A percentile compares a stretch with the other conserved stretches of the same genome.
These are phyloP conservation scores for Coptotermes formosanus DNA, from an alignment of 1,140 invertebrate species.

Conservation along the genomic window DNA sequence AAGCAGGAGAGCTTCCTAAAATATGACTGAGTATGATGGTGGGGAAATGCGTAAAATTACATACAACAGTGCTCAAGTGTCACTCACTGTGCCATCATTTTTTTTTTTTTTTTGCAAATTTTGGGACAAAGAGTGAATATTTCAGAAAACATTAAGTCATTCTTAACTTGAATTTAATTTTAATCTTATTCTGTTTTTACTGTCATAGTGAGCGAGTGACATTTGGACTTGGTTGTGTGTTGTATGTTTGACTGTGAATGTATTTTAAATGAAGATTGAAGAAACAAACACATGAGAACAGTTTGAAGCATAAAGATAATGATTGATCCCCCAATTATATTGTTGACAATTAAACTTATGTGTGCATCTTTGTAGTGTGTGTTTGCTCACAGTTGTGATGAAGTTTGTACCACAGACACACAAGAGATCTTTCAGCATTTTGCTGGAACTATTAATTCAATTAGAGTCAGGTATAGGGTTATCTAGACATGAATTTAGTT, in stretches of 20 bases:
- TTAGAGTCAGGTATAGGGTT: background rate
- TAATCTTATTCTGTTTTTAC: background rate
- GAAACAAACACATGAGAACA: background rate
- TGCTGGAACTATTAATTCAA: background rate
- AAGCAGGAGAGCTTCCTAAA: constrained; percentile 54
- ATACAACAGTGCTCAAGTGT: background rate
- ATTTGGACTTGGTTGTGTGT: background rate
- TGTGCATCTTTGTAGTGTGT: constrained; percentile 14
- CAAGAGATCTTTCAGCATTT: background rate
- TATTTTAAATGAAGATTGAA: too few species aligned
- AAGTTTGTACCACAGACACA: background rate
- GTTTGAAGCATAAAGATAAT: background rate
- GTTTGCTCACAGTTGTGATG: background rate
- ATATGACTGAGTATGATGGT: constrained; percentile 45
- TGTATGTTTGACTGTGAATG: background rate
- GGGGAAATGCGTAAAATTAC: background rate
- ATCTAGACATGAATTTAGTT: background rate
- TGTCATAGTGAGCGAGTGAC: too few species aligned
- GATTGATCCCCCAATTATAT: background rate
- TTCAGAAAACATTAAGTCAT: background rate
- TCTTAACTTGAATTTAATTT: background rate
- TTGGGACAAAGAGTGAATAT: background rate
- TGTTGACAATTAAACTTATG: background rate
- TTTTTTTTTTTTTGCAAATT: too few species aligned
- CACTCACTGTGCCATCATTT: background rate